Evolutionary conservation across 2,888 invertebrate species (phyloP), one percentile per base, ranked within the genome.

Genomic region (Eupithecia pulchellata): DNA sequence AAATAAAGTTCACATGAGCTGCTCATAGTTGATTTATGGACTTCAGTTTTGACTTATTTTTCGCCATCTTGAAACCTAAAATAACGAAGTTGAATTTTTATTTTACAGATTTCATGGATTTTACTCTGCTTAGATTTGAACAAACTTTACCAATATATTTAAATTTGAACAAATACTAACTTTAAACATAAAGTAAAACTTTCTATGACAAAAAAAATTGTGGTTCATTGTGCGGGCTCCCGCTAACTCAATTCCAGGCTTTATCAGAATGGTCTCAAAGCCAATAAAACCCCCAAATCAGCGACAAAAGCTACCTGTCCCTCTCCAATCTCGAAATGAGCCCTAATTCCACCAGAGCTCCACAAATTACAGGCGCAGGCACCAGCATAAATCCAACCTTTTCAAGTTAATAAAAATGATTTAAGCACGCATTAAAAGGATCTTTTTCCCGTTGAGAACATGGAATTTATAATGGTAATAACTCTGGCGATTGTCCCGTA

Each of bases 331-430:
- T 75, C 34, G 57, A 60, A 72, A 69, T 75, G 76, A 72, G 79
- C 68, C 75, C 84, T 88, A 87, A 89, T 88, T 85, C 81, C 78
- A 79, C 77, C 80, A 81, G 82, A 81, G 81, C 77, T 81, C 83
- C 84, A 81, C 86, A 89, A 90, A 90, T 89, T 89, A 86, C 87
- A 86, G 82, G 82, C 86, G 82, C 80, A 85, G 86, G 84, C 84
- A 84, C 83, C 80, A 83, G 83, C 86, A 91, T 91, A 91, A 92
- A 91, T 91, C 85, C 87, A 87, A 91, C 91, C 91, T 91, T 91
- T 92, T 88, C 88, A 88, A 91, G 89, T 92, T 91, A 89, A 92
- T 92, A 92, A 92, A 92, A 91, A 92, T 92, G 91, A 92, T 92
- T 92, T 92, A 92, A 90, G 88, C 79, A 88, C 85, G 87, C 91